phyloP scores from a whole-genome alignment of 1,140 invertebrate genomes.

The Drosophila pseudoobscura region DNA sequence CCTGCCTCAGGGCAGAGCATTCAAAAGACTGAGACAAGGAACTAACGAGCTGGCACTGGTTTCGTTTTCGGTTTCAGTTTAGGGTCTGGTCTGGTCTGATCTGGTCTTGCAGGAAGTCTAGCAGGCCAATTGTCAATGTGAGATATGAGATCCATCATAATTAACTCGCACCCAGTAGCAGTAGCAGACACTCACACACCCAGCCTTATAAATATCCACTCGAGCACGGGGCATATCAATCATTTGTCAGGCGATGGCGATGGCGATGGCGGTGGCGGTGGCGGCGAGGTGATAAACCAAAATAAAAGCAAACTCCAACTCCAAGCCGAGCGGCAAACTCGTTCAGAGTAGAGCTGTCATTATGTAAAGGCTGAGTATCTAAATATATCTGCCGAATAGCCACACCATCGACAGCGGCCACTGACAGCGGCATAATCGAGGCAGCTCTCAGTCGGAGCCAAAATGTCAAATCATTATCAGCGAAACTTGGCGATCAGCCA shows the following conservation, averaged over 20 bases:
- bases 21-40: conserved; percentile 58
- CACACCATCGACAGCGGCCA: conserved; percentile 27
- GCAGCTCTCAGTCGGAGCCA: too few relatives aligned
- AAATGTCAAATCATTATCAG: conserved; percentile 59
- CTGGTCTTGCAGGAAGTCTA: conserved; percentile 57
- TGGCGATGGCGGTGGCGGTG: background rate
- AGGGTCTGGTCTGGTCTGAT: conserved; percentile 10
- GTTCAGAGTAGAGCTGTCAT: conserved; percentile 48
- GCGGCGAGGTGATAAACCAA: conserved; percentile 45
- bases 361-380: conserved; percentile 61
- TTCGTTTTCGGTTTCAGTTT: conserved; percentile 11
- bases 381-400: conserved; percentile 44
- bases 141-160: conserved; percentile 48
- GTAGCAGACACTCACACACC: conserved; percentile 15
- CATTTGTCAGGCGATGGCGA: conserved; percentile 41
- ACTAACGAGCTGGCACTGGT: too few relatives aligned
- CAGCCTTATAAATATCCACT: conserved; percentile 43
- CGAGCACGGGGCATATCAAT: conserved; percentile 60
- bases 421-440: conserved; percentile 55
- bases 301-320: conserved; percentile 43
- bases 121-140: conserved; percentile 5
- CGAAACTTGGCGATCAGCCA: conserved; percentile 28
- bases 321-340: conserved; percentile 38
- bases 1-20: conserved; percentile 1
- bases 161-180: conserved; percentile 55